Evolutionary conservation across 2,888 invertebrate species (phyloP), one percentile per base, ranked within the genome.

Genomic region (Corythucha ciliata): DNA sequence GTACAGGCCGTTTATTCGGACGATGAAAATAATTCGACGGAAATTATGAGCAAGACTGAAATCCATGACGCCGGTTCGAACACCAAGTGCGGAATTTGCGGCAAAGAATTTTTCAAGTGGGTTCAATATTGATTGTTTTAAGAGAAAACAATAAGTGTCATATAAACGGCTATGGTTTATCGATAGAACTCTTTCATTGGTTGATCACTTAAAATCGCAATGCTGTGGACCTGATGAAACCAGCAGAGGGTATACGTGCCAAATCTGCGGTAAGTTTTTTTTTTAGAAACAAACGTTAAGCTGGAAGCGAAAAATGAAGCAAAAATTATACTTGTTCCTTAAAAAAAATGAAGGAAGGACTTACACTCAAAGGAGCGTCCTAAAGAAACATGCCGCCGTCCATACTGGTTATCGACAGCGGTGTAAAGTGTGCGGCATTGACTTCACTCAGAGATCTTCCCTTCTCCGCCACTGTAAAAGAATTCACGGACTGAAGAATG

Each of bases 1-100:
- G 60, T 62, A 7, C 60, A 62, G 57, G 62, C 60, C 20, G 62
- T 62, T 7, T 62, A 62, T 50, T 62, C 62, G 1, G 62, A 61
- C 41, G 58, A 58, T 37, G 62, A 60, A 46, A 51, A 51, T 29
- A 14, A 20, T 33, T 4, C 14, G 18, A 33, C 16, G 21, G 34
- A 42, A 20, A 26, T 12, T 34, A 5, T 18, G 14, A 5, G 34
- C 8, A 26, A 41, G 3, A 16, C 12, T 4, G 12, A 26, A 5
- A 22, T 10, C 22, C 26, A 10, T 22, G 16, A 34, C 14, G 21
- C 32, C 8, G 16, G 25, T 21, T 12, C 21, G 20, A 37, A 27
- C 14, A n/a, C 44, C 33, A 25, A 56, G 24, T 60, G 61, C 14
- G 56, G 56, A 39, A 51, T 57, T 42, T 60, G 61, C 37, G 56